Base-by-base conservation (phyloP, 2,888 invertebrate species). In the Lasioglossum oenotherae region DNA sequence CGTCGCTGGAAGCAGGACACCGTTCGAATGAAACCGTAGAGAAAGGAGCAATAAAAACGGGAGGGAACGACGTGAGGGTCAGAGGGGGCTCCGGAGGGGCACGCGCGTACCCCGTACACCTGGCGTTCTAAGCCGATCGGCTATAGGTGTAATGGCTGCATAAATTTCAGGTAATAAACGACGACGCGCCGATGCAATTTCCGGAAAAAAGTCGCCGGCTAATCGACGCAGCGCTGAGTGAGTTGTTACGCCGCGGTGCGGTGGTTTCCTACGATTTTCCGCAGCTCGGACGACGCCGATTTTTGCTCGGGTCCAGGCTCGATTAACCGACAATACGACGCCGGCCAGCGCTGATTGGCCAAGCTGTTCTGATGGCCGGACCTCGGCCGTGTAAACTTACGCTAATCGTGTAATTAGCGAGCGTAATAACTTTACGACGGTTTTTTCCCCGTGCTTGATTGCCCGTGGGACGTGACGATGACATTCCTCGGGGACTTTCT, bases 111-210 rank as follows among this genome's bases (percentile, higher is more conserved):
- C 83, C 82, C 10, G 86, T 82, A 90, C 89, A 89, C 88, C 90
- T 90, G 89, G 87, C 83, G 77, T 72, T 67, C 73, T 53, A 27
- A 14, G n/a, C 27, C 64, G 82, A 82, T 86, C 78, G 80, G 53
- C 53, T 53, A 53, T 53, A 23, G 53, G 60, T 27, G 14, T 60
- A 60, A 89, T 89, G 84, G 77, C 85, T 90, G 90, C 90, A 89
- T 90, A 89, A 90, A 89, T 88, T 88, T 90, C 85, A 78, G 76
- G 80, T 78, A 86, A 89, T 89, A 88, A 86, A 89, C 86, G 84
- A 77, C 79, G 81, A 81, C 74, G 35, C 87, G 57, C 78, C 69
- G 57, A 80, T 84, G 81, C 79, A 80, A 86, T 84, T 75, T 72
- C 8, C 74, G 46, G 75, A 81, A 82, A 85, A 88, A 80, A 79